Evolutionary conservation across 2,113 vertebrate genomes (phyloP), one percentile per base, ranked within the genome.

Genomic region (Myanophis thanlyinensis): DNA sequence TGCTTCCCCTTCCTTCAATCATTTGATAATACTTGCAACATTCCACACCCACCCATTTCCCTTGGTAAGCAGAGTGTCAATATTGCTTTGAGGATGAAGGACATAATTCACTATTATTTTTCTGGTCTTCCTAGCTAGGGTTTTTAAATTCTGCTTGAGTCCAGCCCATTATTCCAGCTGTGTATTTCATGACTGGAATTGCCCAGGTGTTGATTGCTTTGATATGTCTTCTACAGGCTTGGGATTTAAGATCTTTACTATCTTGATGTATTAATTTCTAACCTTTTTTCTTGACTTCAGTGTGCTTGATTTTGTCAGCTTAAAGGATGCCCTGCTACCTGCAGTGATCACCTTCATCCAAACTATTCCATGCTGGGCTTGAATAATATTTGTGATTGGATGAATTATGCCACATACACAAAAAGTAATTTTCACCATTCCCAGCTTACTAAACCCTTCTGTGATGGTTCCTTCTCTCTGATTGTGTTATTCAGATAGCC

Each of bases 401-500:
- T 46, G 8, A 44, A 3, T 27, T 30, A 4, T 5, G 25, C 13
- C 22, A 11, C 30, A n/a, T n/a, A n/a, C n/a, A 13, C 27, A 49
- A 85, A 89, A 92, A 11, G 49, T 20, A 90, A 47, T 56, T 62
- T 7, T 90, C 91, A 91, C 91, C 48, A 30, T 89, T 92, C 59
- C 86, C 91, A 93, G 93, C 92, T 90, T 92, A 30, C 0, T 2
- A 95, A 86, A 94, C 11, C 67, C 93, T 92, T 94, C 87, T 88
- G 89, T 88, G 89, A 93, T 93, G 88, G 90, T 91, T 97, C 95
- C 93, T 52, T 5, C 95, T 94, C 94, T 93, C 93, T 94, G 11
- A 3, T 94, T 93, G 95, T 97, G 97, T 97, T 97, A 97, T 97
- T 96, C 97, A 95, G 95, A 95, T 97, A 96, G 94, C 95, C 96